Base-by-base conservation (phyloP, 2,113 vertebrate genomes). In the Tamias sibiricus region DNA sequence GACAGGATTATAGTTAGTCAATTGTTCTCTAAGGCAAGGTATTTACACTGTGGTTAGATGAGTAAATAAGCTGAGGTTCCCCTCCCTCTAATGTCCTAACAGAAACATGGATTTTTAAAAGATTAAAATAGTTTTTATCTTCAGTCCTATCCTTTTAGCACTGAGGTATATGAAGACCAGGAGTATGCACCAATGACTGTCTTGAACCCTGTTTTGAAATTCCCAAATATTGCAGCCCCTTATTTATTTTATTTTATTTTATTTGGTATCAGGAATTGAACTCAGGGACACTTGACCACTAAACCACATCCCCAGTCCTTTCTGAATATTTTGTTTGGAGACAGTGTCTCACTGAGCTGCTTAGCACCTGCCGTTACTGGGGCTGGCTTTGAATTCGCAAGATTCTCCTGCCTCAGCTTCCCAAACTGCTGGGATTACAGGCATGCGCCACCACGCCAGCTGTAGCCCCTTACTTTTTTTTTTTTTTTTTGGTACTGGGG, bases 21-120 rank as follows among this genome's bases (percentile, higher is more conserved):
- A 59, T 1, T 94, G 40, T 96, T 91, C 80, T 92, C 57, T 49
- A 72, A 64, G 57, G 66, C 37, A 84, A 94, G 30, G 79, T 87
- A 94, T 81, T 92, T 87, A 90, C 42, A 80, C 4, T 57, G n/a
- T 62, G 81, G 66, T 96, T 96, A 90, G 59, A 16, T 69, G 68
- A 42, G 82, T 92, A 92, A 95, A 94, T 86, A 95, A 81, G 57
- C 52, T 90, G 77, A 72, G 30, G 32, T 88, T 77, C 52, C 79
- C 28, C 71, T 75, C 52, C n/a, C 52, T 95, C 88, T 91, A 89
- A 20, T 66, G 54, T 64, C 81, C 44, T 77, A 90, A 91, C 20
- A 94, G 88, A 95, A 94, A 84, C 32, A 91, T 19, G 95, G 40
- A 92, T 22, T 52, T 91, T 35, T 77, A 87, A 87, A 89, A 74